Conservation (phyloP, 2,113 vertebrate species). For the Oxygymnocypris stewartii region DNA sequence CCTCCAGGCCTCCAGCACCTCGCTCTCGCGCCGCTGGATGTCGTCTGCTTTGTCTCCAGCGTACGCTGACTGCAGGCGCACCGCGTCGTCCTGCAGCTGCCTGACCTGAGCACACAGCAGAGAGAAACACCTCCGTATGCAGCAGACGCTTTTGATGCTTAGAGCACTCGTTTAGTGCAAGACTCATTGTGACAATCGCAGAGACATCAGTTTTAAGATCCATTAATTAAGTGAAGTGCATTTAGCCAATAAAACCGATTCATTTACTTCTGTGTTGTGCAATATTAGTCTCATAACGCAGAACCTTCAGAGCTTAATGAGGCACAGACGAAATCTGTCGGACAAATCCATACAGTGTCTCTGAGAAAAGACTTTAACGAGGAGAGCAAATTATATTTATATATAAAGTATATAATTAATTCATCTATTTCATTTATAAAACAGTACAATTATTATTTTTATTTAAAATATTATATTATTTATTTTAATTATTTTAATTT, state of each 20-base stretch:
- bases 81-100: constrained; percentile 94
- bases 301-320: neutral
- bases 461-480: too few species aligned
- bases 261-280: neutral
- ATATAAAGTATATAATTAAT: too few species aligned
- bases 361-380: neutral
- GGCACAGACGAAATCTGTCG: neutral
- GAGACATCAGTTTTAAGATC: neutral
- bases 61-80: constrained; percentile 94
- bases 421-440: too few species aligned
- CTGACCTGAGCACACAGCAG: constrained; percentile 78
- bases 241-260: neutral
- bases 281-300: neutral
- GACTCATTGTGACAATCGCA: neutral
- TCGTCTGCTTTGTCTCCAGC: constrained; percentile 97
- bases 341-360: neutral
- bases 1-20: constrained; percentile 93
- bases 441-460: too few species aligned
- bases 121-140: too few species aligned
- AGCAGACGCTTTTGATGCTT: too few species aligned
- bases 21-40: constrained; percentile 91
- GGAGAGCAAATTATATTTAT: neutral
- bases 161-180: too few species aligned
- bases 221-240: neutral
- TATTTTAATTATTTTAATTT: too few species aligned